Percentiles rank a stretch among this genome's conserved stretches.
phyloP scores from a whole-genome alignment of 2,888 invertebrate species.

The Polylopha cassiicola region DNA sequence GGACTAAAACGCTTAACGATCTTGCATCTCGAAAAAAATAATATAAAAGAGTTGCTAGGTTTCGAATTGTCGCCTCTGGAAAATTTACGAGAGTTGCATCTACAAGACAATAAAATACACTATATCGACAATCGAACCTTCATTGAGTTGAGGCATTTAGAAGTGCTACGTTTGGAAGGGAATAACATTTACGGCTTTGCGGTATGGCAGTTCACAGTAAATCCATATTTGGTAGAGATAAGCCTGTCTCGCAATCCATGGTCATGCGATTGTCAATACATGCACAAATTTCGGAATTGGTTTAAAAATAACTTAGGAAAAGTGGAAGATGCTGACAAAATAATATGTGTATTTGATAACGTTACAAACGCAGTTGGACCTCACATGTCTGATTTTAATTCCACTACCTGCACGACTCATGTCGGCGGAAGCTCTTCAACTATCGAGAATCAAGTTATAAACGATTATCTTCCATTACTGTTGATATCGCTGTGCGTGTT shows the following conservation, averaged over 20 bases:
- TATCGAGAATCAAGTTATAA: slow-evolving; percentile 85
- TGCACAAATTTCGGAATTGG: slow-evolving; percentile 88
- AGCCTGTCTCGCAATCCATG: slow-evolving; percentile 90
- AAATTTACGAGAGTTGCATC: slow-evolving; percentile 88
- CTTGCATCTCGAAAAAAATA: slow-evolving; percentile 92
- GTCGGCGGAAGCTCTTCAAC: slow-evolving; percentile 85
- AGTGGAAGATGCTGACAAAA: slow-evolving; percentile 86
- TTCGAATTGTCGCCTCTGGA: slow-evolving; percentile 90
- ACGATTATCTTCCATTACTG: slow-evolving; percentile 87
- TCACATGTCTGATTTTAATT: slow-evolving; percentile 85
- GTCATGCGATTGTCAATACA: slow-evolving; percentile 93
- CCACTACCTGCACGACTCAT: slow-evolving; percentile 84
- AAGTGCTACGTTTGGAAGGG: slow-evolving; percentile 89
- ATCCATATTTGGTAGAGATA: slow-evolving; percentile 92
- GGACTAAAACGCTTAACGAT: slow-evolving; percentile 87
- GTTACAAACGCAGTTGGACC: slow-evolving; percentile 83
- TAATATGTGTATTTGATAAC: slow-evolving; percentile 86
- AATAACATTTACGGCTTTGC: slow-evolving; percentile 89
- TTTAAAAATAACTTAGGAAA: slow-evolving; percentile 87
- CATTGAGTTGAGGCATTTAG: slow-evolving; percentile 85
- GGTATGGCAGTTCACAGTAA: slow-evolving; percentile 89
- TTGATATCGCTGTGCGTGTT: slow-evolving; percentile 87
- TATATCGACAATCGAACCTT: slow-evolving; percentile 92
- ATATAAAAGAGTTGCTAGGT: slow-evolving; percentile 86
- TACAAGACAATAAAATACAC: slow-evolving; percentile 90